Evolutionary conservation across 2,888 invertebrate species (phyloP).

Genomic region (Bimastos eiseni): DNA sequence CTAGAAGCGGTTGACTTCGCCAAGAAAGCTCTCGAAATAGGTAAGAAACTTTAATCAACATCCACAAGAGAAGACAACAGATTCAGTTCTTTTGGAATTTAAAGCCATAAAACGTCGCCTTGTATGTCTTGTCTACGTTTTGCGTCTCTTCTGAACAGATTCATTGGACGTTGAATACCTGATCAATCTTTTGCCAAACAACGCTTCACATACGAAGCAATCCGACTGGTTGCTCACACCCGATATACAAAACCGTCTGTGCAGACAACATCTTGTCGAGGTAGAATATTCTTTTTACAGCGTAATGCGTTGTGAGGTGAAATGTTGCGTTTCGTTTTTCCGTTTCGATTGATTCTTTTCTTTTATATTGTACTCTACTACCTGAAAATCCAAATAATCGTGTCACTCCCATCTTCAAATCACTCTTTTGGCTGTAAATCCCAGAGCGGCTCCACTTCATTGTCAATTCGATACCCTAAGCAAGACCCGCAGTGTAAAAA

Average conservation of each 20-base stretch:
- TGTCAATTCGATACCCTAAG: no score
- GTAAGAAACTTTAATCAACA: neutral
- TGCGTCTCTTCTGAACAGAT: neutral
- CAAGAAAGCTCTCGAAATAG: constrained; percentile 14
- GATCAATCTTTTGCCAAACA: neutral
- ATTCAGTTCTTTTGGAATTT: no score
- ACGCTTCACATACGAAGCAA: neutral
- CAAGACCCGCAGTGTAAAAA: no score
- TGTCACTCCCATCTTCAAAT: no score
- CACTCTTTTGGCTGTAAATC: no score
- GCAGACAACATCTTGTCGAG: neutral
- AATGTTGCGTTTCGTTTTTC: no score
- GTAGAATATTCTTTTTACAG: neutral
- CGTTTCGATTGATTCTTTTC: no score
- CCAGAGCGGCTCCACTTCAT: no score
- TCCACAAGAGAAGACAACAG: neutral
- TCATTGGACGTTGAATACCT: neutral
- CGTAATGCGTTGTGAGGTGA: no score
- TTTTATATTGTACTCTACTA: no score
- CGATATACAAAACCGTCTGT: neutral
- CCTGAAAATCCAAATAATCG: no score
- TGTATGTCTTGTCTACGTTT: neutral
- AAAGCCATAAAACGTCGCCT: no score
- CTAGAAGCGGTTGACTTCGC: neutral
- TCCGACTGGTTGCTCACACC: neutral